phyloP scores from a whole-genome alignment of 1,140 invertebrate species.

The Frieseomelitta varia region DNA sequence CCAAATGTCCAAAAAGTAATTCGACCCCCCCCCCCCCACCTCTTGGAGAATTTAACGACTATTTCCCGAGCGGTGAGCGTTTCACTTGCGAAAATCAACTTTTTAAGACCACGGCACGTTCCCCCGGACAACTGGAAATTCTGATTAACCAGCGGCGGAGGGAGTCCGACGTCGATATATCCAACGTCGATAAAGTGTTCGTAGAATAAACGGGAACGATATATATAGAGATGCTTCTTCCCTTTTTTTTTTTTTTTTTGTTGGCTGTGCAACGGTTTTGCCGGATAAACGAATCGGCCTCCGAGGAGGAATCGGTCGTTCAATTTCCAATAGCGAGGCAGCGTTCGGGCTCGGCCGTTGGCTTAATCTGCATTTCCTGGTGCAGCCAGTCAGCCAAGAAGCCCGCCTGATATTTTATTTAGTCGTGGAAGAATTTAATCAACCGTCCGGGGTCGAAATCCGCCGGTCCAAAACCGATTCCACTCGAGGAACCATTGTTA shows the following conservation, averaged over 20 bases:
- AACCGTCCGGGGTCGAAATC: constrained; percentile 5
- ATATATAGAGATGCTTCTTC: background rate
- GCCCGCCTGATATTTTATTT: constrained; percentile 37
- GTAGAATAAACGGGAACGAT: background rate
- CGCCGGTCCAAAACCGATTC: background rate
- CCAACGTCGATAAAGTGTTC: constrained; percentile 1
- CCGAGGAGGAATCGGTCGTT: constrained; percentile 20
- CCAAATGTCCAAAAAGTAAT: too few relatives aligned
- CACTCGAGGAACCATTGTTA: constrained; percentile 22
- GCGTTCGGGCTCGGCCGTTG: background rate
- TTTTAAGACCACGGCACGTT: background rate
- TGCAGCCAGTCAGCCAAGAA: constrained; percentile 25
- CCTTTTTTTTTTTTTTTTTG: background rate
- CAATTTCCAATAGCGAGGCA: constrained; percentile 23
- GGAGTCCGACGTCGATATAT: constrained; percentile 5
- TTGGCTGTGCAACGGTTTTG: constrained; percentile 9
- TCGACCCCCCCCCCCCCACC: too few relatives aligned
- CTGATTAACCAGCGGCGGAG: background rate
- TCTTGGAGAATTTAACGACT: too few relatives aligned
- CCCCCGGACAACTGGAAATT: background rate
- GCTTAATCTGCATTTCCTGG: constrained; percentile 35
- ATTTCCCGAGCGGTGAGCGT: too few relatives aligned
- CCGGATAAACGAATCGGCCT: constrained; percentile 25
- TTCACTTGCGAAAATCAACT: background rate
- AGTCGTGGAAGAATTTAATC: constrained; percentile 40